These are phyloP conservation scores for Sebastes iracundus DNA, from an alignment of 2,797 vertebrate genomes.

Conservation along the genomic window DNA sequence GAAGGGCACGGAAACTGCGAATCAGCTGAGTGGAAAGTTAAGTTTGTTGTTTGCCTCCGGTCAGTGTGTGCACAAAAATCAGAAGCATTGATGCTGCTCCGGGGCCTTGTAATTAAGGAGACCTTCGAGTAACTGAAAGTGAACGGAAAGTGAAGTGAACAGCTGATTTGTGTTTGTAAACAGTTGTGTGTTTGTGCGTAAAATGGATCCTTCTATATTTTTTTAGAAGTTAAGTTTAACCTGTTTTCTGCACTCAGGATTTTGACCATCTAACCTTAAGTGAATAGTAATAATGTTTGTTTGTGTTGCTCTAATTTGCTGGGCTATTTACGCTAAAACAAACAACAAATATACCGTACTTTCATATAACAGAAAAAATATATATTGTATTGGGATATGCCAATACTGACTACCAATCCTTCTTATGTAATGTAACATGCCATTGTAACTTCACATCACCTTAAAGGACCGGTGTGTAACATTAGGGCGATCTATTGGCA, in stretches of 20 bases:
- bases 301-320: background rate
- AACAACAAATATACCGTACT: background rate
- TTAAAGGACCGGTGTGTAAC: too few species aligned
- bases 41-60: conserved; percentile 1
- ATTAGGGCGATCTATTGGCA: too few species aligned
- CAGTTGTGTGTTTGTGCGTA: background rate
- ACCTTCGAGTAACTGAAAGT: background rate
- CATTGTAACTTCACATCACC: too few species aligned
- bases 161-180: background rate
- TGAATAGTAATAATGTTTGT: background rate
- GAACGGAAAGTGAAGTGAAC: background rate
- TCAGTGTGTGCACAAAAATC: conserved; percentile 10
- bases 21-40: conserved; percentile 37
- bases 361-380: background rate
- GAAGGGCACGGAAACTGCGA: conserved; percentile 14
- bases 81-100: background rate
- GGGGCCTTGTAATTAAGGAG: background rate
- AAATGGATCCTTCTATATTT: background rate
- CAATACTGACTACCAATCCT: background rate
- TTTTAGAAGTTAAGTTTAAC: background rate
- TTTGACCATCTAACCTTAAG: background rate
- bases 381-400: background rate
- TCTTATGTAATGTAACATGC: background rate
- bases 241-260: background rate
- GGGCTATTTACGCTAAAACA: background rate